Conservation (phyloP, 2,888 invertebrate genomes). For the Hypena proboscidalis region DNA sequence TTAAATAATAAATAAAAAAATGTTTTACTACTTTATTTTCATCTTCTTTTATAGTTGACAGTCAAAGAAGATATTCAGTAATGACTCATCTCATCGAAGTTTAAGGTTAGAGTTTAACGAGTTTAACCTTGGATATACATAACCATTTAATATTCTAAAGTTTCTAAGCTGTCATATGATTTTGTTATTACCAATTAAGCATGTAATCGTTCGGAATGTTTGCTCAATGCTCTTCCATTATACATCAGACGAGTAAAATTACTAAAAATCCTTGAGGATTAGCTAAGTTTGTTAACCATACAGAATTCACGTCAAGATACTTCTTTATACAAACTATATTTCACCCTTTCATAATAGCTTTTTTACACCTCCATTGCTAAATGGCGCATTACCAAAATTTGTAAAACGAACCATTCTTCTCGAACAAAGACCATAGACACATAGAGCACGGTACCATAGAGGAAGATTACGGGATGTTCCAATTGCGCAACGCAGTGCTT, state of each 20-base stretch:
- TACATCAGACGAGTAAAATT: neutral
- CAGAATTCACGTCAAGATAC: neutral
- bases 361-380: constrained; percentile 23
- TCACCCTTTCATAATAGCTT: constrained; percentile 27
- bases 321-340: constrained; percentile 17
- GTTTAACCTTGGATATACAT: no score
- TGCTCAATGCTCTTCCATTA: neutral
- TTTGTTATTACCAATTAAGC: no score
- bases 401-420: constrained; percentile 12
- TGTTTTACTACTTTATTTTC: no score
- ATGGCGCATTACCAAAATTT: constrained; percentile 24
- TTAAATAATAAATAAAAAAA: no score
- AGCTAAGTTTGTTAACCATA: neutral
- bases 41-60: no score
- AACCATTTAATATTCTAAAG: no score
- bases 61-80: no score
- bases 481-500: constrained; percentile 33
- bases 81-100: no score
- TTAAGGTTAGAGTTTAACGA: no score
- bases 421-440: constrained; percentile 19
- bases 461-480: constrained; percentile 17
- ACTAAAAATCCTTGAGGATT: neutral
- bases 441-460: constrained; percentile 8
- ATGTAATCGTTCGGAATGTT: neutral
- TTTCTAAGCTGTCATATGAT: no score